Evolutionary conservation across 2,797 vertebrate genomes (phyloP), one percentile per base, ranked within the genome.

Genomic region (Bradypus variegatus): DNA sequence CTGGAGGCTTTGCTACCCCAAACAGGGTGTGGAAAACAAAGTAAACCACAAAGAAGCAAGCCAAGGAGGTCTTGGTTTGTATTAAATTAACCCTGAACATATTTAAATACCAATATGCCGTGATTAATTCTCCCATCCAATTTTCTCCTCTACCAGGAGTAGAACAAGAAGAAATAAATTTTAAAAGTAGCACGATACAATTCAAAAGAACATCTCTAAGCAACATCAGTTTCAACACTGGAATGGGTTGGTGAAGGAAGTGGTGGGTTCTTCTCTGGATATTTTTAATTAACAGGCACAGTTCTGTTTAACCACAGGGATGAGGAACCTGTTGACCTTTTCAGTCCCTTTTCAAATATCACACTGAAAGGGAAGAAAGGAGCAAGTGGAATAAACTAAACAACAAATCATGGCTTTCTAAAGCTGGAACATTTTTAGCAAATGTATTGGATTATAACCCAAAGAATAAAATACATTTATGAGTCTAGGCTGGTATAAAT

Each of bases 201-300:
- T 94, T 92, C n/a, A 55, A 65, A 90, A 45, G 80, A 55, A 53
- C 25, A 65, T 65, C 91, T 78, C 41, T 75, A n/a, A 90, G 75
- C 27, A 55, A 21, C 36, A 31, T 58, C 0, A 7, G n/a, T 92
- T 80, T 89, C 87, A 45, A 12, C 13, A 33, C 2, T 65, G 69
- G 62, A 67, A 77, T 4, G 7, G 29, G 60, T 9, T 36, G 38
- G 21, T 48, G 4, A 77, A 65, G 55, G 23, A 70, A 62, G 27
- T 7, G 14, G 45, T 33, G 36, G 50, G 10, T 36, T 62, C 11
- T 23, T 86, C 53, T 79, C 58, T 78, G 70, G 27, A 31, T 8
- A 64, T 10, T 45, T 88, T 65, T 55, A 38, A 85, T 79, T 79
- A 76, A 86, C 55, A 69, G 33, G 13, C 12, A 12, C 11, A 62